Base-by-base conservation (phyloP, 1,140 invertebrate genomes). In the Bombus breviceps region DNA sequence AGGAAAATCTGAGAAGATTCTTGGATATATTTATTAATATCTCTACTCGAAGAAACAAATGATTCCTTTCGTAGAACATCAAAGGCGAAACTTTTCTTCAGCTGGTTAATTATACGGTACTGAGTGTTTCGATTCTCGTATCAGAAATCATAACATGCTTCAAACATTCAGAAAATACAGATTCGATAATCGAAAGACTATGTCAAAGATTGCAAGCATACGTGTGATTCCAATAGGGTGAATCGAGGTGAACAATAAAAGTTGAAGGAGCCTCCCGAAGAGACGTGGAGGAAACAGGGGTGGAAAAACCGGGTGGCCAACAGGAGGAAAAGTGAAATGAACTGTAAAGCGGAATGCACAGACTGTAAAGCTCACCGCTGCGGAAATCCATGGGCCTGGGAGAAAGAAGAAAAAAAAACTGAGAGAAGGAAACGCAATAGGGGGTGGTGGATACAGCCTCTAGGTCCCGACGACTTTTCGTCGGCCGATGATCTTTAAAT, bases 291-390 rank as follows among this genome's bases (percentile, higher is more conserved):
- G 37, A 62, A 53, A 34, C 68, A 18, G 62, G 57, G 75, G 69
- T 34, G 81, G 66, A 66, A 41, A 66, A 81, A 79, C 53, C 28
- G 39, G n/a, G 6, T 5, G 10, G 10, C 28, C 13, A 22, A 2
- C 53, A 15, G n/a, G 64, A n/a, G 22, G 57, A 81, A 47, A 32
- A 62, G 88, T 84, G 87, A 94, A 94, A 93, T 94, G 92, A 94
- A 94, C 92, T 94, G 93, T 93, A 90, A 95, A 94, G 90, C 90
- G 92, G 91, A 92, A 94, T 93, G 88, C 89, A 88, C 82, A 90
- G 90, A 94, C 94, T 94, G 92, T 93, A 92, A 93, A 93, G 89
- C 69, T 77, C 57, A 68, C 59, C 81, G 69, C 81, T 88, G 84
- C 76, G 43, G 32, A 81, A 66, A 62, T 84, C 68, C 88, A 78